These are phyloP conservation scores for Proales similis DNA, from an alignment of 1,140 invertebrate genomes.

Conservation along the genomic window DNA sequence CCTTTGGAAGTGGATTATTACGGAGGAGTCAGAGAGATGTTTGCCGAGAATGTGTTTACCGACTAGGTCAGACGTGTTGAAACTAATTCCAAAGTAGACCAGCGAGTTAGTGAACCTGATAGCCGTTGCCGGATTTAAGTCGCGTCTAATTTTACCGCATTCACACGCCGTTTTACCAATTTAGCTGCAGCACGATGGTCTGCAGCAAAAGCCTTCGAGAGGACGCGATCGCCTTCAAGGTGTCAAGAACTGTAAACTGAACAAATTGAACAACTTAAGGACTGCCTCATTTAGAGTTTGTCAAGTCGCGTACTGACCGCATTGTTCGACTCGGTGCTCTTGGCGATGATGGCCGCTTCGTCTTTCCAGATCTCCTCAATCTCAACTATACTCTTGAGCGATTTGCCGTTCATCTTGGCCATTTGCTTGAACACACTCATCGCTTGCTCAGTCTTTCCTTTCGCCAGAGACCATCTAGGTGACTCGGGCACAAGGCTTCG, in stretches of 20 bases:
- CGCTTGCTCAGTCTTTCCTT: constrained; percentile 41
- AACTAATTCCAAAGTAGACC: constrained; percentile 32
- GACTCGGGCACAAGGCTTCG: constrained; percentile 43
- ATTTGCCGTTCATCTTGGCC: constrained; percentile 42
- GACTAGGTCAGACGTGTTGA: constrained; percentile 21
- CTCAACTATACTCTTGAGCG: neutral
- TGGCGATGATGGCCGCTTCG: neutral
- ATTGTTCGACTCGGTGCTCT: neutral
- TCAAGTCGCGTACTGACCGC: neutral
- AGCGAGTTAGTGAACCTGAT: constrained; percentile 14
- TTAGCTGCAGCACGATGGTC: too few species aligned
- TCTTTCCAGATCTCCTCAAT: constrained; percentile 2
- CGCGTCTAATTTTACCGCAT: neutral
- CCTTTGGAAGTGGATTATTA: too few species aligned
- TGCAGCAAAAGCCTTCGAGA: too few species aligned
- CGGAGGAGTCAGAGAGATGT: too few species aligned
- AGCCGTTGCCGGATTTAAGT: neutral
- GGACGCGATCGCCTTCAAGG: neutral
- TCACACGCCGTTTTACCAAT: constrained; percentile 4
- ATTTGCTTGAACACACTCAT: constrained; percentile 41
- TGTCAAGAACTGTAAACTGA: neutral
- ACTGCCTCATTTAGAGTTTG: constrained; percentile 9
- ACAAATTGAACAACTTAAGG: constrained; percentile 7
- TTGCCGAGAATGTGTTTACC: too few species aligned
- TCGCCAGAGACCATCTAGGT: constrained; percentile 44